Conservation (phyloP, 2,797 vertebrate genomes). For the Antrozous pallidus region DNA sequence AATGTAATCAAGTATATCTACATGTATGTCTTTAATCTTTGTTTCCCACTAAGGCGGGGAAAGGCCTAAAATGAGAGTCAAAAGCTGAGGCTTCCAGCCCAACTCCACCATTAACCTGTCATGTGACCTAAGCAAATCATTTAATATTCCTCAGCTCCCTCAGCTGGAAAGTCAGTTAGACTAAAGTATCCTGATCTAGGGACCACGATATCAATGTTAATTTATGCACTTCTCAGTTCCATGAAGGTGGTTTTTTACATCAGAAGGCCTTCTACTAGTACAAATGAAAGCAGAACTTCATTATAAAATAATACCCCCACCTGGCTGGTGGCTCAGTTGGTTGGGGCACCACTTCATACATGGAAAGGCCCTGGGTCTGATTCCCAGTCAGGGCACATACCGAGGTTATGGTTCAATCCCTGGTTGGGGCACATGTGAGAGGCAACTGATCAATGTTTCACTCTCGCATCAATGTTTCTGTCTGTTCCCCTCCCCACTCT, state of each 20-base stretch:
- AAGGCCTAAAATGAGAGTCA: not conserved
- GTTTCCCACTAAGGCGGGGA: not conserved
- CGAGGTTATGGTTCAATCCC: not conserved
- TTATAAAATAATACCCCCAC: not conserved
- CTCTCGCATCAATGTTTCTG: not conserved
- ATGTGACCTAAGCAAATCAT: not conserved
- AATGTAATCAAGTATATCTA: not conserved
- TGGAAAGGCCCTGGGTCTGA: not conserved
- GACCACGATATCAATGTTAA: not conserved
- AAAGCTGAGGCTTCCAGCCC: not conserved
- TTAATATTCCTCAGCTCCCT: not conserved
- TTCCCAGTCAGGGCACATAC: not conserved
- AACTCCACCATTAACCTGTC: not conserved
- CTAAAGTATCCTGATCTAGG: not conserved
- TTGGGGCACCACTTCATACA: not conserved
- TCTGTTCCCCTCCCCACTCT: too few species aligned
- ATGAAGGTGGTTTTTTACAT: not conserved
- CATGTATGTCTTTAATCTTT: not conserved
- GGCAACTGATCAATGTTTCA: not conserved
- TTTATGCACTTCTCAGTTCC: not conserved
- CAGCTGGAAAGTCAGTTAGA: not conserved
- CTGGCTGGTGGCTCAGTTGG: not conserved
- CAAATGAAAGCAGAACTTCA: constrained; percentile 17
- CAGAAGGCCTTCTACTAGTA: not conserved
- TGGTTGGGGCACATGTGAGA: not conserved